A percentile compares a stretch with the other conserved stretches of the same genome.
These are phyloP conservation scores for Megalops atlanticus DNA, from an alignment of 2,113 vertebrate species.

Conservation along the genomic window DNA sequence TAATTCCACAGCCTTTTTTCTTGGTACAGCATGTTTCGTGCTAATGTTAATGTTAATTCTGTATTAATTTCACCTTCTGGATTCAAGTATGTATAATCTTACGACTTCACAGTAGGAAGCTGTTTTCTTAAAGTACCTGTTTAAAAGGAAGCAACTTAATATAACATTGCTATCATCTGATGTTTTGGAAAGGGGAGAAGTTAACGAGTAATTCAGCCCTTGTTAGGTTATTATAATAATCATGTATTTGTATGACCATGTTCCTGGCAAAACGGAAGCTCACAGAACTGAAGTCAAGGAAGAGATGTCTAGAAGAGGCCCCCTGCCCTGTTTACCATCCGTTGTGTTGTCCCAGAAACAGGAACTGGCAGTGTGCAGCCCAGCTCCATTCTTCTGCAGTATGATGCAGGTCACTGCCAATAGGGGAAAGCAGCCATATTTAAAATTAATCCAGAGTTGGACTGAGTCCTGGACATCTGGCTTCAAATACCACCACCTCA, in stretches of 20 bases:
- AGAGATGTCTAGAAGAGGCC: no score
- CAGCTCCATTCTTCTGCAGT: slow-evolving; percentile 43
- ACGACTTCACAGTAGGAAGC: background rate
- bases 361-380: slow-evolving; percentile 42
- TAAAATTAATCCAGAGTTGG: no score
- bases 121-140: background rate
- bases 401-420: slow-evolving; percentile 44
- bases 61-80: background rate
- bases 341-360: slow-evolving; percentile 47
- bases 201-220: background rate
- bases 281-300: no score
- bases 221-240: no score
- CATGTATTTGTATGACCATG: no score
- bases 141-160: background rate
- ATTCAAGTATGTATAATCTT: background rate
- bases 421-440: no score
- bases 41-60: background rate
- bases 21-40: background rate
- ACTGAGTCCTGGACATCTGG: no score
- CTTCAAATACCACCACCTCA: no score
- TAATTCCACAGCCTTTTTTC: background rate
- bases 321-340: slow-evolving; percentile 37
- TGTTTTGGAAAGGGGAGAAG: background rate
- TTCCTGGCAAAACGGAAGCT: no score
- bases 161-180: background rate